Evolutionary conservation across 2,888 invertebrate species (phyloP), one percentile per base, ranked within the genome.

Genomic region (Drosophila cognata): DNA sequence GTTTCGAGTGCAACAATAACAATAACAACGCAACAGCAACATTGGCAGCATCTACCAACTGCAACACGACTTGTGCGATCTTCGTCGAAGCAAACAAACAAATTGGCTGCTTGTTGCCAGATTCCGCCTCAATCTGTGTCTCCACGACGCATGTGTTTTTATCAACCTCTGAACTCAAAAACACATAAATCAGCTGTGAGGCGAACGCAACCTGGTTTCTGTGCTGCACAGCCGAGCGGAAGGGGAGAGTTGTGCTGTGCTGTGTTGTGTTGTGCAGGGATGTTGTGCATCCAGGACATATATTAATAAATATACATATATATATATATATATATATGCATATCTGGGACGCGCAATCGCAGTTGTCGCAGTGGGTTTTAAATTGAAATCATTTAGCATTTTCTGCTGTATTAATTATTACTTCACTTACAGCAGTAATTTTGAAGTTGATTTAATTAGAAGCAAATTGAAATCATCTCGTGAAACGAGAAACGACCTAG

Each of bases 11-110:
- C 16, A 46, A 46, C 46, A 46, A 25, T 46, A 46, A 57, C 36
- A 11, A 52, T 38, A 58, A 57, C 52, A 59, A 60, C 21, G 52
- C 13, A 38, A 53, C 43, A 48, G 33, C 36, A 35, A 51, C 46
- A 70, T 16, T 46, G 28, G 36, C 16, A 35, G 25, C 25, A 28
- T 36, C 36, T 28, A 25, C 10, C 18, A 55, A 33, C 21, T 53
- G 41, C n/a, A 11, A 16, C 25, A 46, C 16, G 46, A 21, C 13
- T 46, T 21, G 13, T 4, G 7, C 46, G 46, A 21, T 46, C 21
- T 6, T 13, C 13, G 46, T 25, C 25, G 21, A 2, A 25, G 46
- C 16, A 25, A 16, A 25, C 25, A 25, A 46, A 16, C 46, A 46
- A 46, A 25, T 25, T 46, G 8, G 8, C 46, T 46, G 46, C 8